Evolutionary conservation across 2,113 vertebrate genomes (phyloP), one percentile per base, ranked within the genome.

Genomic region (Leptobrachium leishanense): DNA sequence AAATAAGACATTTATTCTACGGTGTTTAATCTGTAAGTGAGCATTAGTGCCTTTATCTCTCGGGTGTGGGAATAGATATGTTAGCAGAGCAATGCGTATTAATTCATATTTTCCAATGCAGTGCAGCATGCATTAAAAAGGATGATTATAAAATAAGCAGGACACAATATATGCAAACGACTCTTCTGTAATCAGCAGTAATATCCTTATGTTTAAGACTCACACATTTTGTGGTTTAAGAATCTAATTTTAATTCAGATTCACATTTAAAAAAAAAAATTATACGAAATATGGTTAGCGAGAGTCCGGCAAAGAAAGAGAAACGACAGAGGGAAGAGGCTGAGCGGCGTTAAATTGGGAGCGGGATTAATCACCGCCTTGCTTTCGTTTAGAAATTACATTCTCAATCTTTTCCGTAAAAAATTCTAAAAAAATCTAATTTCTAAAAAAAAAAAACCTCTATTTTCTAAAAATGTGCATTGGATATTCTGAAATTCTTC

Each of bases 161-260:
- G 72, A 74, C 65, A 74, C 78, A 81, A 74, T 81, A 81, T 81
- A 81, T 81, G 78, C 78, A 81, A 81, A 81, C 66, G 78, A 81
- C 78, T 50, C 71, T 74, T 74, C 78, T 74, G 78, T 81, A 81
- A 81, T 81, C 78, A 81, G 78, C 78, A 50, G 64, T 81, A 81
- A 81, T 81, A 81, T 81, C 78, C 78, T 81, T 81, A 81, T 81
- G 65, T 74, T 81, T 81, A 81, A 81, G 71, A 81, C 78, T 74
- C 64, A 50, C 77, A 79, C 78, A 81, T 81, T 74, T 80, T 74
- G 53, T 68, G 72, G 46, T 66, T 55, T 81, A 74, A 68, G 72
- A 81, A 74, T 74, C 78, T 68, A 43, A 74, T 81, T 79, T 81
- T 74, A 59, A 81, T 81, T 79, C 59, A 72, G 54, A 79, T 79